phyloP scores from a whole-genome alignment of 2,113 vertebrate genomes.

The Talpa occidentalis region DNA sequence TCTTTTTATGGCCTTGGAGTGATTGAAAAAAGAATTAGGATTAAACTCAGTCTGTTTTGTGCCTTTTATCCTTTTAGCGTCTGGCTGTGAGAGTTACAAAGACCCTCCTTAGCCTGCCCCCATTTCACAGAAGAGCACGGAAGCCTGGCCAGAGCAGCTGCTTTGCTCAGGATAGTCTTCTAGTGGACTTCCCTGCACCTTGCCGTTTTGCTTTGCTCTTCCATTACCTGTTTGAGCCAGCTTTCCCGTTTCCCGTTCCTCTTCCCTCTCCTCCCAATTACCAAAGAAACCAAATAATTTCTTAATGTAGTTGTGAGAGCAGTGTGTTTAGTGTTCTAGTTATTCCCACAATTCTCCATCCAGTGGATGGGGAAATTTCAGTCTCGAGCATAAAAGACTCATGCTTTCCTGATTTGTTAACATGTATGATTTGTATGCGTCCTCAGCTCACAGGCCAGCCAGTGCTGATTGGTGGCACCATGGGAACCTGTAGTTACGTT shows the following conservation, averaged over 20 bases:
- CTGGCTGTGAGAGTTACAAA: not conserved
- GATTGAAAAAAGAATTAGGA: not conserved
- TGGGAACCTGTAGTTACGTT: conserved; percentile 99
- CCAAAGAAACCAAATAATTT: not conserved
- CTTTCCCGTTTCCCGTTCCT: not conserved
- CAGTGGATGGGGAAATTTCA: not conserved
- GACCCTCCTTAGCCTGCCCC: not conserved
- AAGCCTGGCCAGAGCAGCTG: not conserved
- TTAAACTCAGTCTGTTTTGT: not conserved
- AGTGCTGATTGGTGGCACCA: conserved; percentile 97
- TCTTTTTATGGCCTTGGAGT: not conserved
- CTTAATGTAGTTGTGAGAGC: not conserved
- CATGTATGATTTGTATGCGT: conserved; percentile 2
- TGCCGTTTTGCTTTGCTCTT: not conserved
- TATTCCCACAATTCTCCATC: not conserved
- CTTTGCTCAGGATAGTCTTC: not conserved
- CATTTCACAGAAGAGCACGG: not conserved
- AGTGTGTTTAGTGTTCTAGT: not conserved
- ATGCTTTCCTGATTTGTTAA: not conserved
- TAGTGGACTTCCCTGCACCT: not conserved
- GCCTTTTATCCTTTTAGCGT: not conserved
- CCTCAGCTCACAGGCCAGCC: conserved; percentile 96
- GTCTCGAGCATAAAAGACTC: not conserved
- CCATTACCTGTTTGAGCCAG: not conserved
- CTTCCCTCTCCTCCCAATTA: not conserved